Evolutionary conservation across 2,113 vertebrate genomes (phyloP).

Genomic region (Eudyptes chrysolophus): DNA sequence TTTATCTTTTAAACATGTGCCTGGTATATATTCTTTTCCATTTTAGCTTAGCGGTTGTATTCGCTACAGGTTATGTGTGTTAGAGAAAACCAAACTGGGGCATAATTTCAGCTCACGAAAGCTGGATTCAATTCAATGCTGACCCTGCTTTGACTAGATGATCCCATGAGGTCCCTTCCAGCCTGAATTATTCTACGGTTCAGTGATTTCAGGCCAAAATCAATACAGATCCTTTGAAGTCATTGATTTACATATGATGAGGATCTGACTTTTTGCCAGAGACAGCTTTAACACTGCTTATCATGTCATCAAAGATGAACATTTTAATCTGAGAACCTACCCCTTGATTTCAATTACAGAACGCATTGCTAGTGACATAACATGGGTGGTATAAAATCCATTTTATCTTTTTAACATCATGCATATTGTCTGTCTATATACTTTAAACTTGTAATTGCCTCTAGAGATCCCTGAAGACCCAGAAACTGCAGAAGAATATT

Average conservation of each 20-base stretch:
- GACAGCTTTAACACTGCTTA: neutral
- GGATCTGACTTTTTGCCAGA: neutral
- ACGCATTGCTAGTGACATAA: neutral
- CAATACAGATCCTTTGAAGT: neutral
- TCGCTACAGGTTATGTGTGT: neutral
- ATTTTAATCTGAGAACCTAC: neutral
- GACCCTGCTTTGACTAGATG: neutral
- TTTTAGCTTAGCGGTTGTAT: neutral
- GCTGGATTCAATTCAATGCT: neutral
- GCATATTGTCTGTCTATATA: neutral
- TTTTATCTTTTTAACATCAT: neutral
- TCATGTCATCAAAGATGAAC: neutral
- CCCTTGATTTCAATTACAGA: neutral
- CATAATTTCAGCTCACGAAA: neutral
- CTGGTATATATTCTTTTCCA: neutral
- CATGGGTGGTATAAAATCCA: neutral
- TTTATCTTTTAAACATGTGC: neutral
- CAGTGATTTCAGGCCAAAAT: neutral
- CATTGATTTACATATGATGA: neutral
- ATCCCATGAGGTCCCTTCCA: neutral
- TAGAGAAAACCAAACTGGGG: neutral
- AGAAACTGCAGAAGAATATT: constrained; percentile 80
- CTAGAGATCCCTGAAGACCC: constrained; percentile 87
- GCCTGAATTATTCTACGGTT: neutral
- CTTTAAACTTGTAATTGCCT: neutral